phyloP scores from a whole-genome alignment of 2,888 invertebrate species.

The Psylliodes chrysocephalus region DNA sequence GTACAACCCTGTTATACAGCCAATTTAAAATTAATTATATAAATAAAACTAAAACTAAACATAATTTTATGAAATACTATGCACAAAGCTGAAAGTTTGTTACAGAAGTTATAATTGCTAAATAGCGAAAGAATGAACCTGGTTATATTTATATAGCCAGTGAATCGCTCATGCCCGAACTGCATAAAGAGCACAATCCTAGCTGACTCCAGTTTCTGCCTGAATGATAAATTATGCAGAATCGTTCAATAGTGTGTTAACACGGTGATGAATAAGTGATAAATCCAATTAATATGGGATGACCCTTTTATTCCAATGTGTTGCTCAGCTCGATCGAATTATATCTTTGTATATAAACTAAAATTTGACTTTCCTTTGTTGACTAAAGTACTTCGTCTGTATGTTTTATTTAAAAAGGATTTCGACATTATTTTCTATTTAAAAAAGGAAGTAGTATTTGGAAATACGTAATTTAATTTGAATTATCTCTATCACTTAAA shows the following conservation, averaged over 20 bases:
- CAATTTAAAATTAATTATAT: no score
- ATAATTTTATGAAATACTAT: no score
- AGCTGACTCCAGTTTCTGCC: slow-evolving; percentile 23
- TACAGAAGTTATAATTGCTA: neutral
- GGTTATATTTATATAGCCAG: neutral
- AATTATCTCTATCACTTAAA: no score
- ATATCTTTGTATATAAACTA: slow-evolving; percentile 2
- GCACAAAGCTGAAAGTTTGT: neutral
- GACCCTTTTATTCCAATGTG: slow-evolving; percentile 27
- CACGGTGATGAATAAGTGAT: slow-evolving; percentile 31
- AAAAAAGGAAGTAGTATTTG: no score
- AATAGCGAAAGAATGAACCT: neutral
- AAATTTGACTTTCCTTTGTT: slow-evolving; percentile 10
- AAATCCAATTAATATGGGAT: slow-evolving; percentile 33
- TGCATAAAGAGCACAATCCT: slow-evolving; percentile 6
- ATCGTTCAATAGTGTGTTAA: slow-evolving; percentile 33
- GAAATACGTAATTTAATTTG: no score
- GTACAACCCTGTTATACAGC: no score
- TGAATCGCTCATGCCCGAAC: neutral
- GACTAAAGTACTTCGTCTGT: neutral
- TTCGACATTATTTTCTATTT: neutral
- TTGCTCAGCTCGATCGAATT: slow-evolving; percentile 26
- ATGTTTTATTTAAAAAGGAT: neutral
- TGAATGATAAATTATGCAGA: slow-evolving; percentile 29
- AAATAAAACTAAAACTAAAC: no score